A percentile compares a stretch with the other conserved stretches of the same genome.
These are phyloP conservation scores for Cryptoblepharus egeriae DNA, from an alignment of 2,797 vertebrate species.

Conservation along the genomic window DNA sequence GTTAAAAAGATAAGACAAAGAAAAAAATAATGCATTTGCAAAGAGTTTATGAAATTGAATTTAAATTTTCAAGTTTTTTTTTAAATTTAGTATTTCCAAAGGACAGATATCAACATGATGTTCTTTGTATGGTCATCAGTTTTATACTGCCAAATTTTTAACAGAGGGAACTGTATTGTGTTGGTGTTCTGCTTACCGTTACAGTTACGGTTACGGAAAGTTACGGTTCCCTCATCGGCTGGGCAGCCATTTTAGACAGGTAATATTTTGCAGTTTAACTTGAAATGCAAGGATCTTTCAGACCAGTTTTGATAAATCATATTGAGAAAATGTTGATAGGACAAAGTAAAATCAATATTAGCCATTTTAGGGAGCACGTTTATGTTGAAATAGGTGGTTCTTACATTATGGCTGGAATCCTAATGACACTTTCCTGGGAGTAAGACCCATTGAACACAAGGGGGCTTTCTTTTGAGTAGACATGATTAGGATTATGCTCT, in stretches of 20 bases:
- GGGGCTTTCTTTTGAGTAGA: no score
- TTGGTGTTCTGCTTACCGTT: not conserved
- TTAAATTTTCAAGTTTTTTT: conserved; percentile 11
- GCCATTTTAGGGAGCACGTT: not conserved
- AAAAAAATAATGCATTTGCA: not conserved
- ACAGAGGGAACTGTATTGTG: no score
- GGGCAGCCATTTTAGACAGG: conserved; percentile 19
- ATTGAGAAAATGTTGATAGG: not conserved
- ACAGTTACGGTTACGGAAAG: no score
- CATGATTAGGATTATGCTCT: no score
- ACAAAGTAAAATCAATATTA: not conserved
- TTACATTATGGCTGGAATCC: no score
- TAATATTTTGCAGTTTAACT: conserved; percentile 20
- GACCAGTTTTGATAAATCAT: not conserved
- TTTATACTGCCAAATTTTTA: not conserved
- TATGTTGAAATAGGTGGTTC: not conserved
- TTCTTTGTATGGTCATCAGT: not conserved
- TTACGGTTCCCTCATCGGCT: no score
- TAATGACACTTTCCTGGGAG: no score
- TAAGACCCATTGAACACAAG: no score
- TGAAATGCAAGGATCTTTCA: not conserved
- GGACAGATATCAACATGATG: not conserved
- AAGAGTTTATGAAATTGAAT: not conserved
- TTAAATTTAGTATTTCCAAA: not conserved
- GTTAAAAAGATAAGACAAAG: not conserved